phyloP scores from a whole-genome alignment of 2,113 vertebrate species.

The Pomatorhinus ruficollis region DNA sequence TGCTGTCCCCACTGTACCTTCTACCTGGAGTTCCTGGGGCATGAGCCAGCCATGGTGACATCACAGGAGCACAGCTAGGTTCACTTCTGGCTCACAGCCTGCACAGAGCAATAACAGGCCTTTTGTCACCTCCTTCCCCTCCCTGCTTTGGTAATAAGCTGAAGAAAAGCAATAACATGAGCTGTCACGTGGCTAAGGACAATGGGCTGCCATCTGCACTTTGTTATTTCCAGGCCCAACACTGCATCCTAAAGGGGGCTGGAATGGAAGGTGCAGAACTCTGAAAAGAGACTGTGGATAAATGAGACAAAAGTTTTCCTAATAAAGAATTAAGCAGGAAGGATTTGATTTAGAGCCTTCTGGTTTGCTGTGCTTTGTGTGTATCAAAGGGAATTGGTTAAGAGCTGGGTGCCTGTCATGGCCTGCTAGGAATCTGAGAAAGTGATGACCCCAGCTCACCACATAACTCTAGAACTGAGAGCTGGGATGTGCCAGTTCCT shows the following conservation, averaged over 20 bases:
- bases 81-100: neutral
- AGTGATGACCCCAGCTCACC: neutral
- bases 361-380: neutral
- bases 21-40: neutral
- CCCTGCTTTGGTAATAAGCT: neutral
- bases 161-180: neutral
- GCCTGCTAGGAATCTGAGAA: neutral
- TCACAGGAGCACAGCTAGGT: neutral
- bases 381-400: neutral
- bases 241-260: accelerated
- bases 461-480: neutral
- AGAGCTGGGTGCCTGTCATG: neutral
- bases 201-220: neutral
- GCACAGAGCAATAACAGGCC: neutral
- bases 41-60: neutral
- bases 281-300: neutral
- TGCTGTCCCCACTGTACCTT: neutral
- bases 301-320: neutral
- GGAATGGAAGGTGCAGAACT: neutral
- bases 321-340: neutral
- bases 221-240: neutral
- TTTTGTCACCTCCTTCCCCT: neutral
- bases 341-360: neutral
- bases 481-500: neutral
- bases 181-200: neutral